Percentiles rank a stretch among this genome's conserved stretches.
phyloP scores from a whole-genome alignment of 1,140 invertebrate species.

The Hydropsyche tenuis region DNA sequence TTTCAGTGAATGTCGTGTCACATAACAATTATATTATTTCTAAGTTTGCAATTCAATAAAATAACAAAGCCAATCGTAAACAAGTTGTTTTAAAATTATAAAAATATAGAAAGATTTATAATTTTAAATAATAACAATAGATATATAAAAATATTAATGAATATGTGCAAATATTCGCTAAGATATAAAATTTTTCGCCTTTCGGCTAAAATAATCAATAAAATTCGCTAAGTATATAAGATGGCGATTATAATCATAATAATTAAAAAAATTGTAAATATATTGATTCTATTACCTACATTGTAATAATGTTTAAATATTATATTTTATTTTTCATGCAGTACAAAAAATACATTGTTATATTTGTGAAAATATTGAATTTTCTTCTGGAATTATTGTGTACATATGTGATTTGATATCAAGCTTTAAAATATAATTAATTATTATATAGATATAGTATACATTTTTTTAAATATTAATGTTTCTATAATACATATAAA shows the following conservation, averaged over 20 bases:
- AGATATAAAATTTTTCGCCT: slow-evolving; percentile 15
- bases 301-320: background rate
- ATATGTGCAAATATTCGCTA: background rate
- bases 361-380: slow-evolving; percentile 6
- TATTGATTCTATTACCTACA: background rate
- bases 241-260: background rate
- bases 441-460: no score
- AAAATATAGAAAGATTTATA: background rate
- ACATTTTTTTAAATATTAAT: no score
- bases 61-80: background rate
- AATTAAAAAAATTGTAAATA: slow-evolving; percentile 7
- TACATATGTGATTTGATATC: no score
- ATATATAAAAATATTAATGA: background rate
- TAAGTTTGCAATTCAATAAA: no score
- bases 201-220: slow-evolving; percentile 5
- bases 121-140: background rate
- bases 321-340: background rate
- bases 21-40: no score
- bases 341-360: slow-evolving; percentile 9
- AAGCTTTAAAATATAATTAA: no score
- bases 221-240: background rate
- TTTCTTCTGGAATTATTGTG: background rate
- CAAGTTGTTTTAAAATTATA: background rate
- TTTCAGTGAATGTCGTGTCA: no score
- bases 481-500: no score